Evolutionary conservation across 2,888 invertebrate species (phyloP), one percentile per base, ranked within the genome.

Genomic region (Eristalinus aeneus): DNA sequence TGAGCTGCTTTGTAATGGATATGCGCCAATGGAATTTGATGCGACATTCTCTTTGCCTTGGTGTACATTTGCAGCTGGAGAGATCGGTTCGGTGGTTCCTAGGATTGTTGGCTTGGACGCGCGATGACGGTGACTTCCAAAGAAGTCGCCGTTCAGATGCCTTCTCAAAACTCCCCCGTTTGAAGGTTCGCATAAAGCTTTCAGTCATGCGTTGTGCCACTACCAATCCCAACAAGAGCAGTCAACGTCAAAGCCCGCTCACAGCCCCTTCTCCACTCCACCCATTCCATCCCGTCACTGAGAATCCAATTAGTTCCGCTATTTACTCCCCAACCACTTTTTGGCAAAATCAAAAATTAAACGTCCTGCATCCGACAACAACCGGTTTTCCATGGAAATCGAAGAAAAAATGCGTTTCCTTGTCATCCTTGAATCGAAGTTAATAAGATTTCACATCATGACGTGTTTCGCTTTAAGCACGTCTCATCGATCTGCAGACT

Each of bases 391-490:
- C 16, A 5, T 46, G 8, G 16, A 46, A 46, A n/a, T n/a, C 16
- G 27, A 5, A 27, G 5, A 27, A 27, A 27, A 27, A 27, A 27
- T 27, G 2, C 27, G 27, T 27, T 16, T 46, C 46, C 46, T 46
- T 46, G 46, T 46, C 46, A 16, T 46, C 46, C 46, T 27, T 16
- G 46, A 16, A 46, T 46, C 61, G 31, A 12, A 39, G 61, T 61
- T 61, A 72, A 72, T 72, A 72, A 61, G 71, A 72, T 69, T 72
- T 72, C 31, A 22, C 20, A 34, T 60, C 23, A 36, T 69, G 69
- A 68, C 67, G 46, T 46, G 58, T 54, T 56, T 65, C 36, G n/a
- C 46, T 46, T 39, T 36, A 39, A 39, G 23, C 20, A 20, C 32
- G 27, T 68, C 23, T 23, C 46, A 46, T 27, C 46, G 46, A 65